Evolutionary conservation across 2,113 vertebrate species (phyloP).

Genomic region (Mesocricetus auratus): DNA sequence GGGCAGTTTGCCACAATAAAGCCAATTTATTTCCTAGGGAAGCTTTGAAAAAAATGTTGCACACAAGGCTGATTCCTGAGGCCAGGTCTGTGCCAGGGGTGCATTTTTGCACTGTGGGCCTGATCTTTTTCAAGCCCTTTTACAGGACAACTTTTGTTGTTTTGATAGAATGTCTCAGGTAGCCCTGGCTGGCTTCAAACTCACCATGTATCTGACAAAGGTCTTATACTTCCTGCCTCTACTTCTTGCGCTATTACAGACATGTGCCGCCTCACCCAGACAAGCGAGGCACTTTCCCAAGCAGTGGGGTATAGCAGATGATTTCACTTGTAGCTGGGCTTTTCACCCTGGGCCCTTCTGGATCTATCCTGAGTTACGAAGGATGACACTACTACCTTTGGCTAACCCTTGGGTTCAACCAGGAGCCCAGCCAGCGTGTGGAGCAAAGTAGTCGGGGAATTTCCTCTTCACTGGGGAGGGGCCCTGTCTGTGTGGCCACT

Average conservation of each 20-base stretch:
- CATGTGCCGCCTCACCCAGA: neutral
- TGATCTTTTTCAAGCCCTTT: neutral
- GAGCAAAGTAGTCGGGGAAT: neutral
- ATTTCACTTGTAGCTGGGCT: neutral
- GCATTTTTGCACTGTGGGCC: neutral
- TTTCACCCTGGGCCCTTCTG: neutral
- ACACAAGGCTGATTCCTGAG: neutral
- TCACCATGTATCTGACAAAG: neutral
- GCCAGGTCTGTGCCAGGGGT: neutral
- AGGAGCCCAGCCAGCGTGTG: no score
- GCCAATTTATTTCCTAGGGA: neutral
- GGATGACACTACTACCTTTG: neutral
- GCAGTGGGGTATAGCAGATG: fast-evolving
- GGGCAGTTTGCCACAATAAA: fast-evolving
- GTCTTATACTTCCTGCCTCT: neutral
- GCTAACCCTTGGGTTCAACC: neutral
- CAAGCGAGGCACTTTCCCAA: neutral
- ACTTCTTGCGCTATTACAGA: neutral
- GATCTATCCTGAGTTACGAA: neutral
- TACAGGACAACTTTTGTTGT: neutral
- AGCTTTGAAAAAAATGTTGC: neutral
- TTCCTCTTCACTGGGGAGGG: neutral
- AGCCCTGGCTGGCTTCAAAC: neutral
- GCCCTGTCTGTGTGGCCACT: neutral
- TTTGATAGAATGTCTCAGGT: neutral